A percentile compares a stretch with the other conserved stretches of the same genome.
phyloP scores from a whole-genome alignment of 2,888 invertebrate genomes.

The Agriopis marginaria region DNA sequence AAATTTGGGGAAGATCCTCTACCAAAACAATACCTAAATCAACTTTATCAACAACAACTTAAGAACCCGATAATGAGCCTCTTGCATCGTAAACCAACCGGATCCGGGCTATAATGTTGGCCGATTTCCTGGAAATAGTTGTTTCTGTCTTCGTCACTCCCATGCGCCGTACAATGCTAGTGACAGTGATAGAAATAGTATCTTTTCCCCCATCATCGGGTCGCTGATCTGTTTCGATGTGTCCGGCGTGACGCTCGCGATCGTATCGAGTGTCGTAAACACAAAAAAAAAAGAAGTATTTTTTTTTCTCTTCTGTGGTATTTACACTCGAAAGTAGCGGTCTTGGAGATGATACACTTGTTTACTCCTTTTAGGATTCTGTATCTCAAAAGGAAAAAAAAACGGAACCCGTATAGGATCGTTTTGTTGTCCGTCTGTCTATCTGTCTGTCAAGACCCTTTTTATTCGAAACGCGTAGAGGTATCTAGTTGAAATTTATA shows the following conservation, averaged over 20 bases:
- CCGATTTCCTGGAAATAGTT: no score
- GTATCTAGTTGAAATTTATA: no score
- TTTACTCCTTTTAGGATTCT: neutral
- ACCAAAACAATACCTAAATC: constrained; percentile 9
- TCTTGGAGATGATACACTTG: neutral
- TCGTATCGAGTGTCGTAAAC: constrained; percentile 7
- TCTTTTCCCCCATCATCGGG: neutral
- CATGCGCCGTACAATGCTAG: neutral
- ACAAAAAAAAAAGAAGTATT: no score
- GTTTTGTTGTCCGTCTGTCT: no score
- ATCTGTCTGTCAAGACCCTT: no score
- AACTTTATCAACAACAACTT: constrained; percentile 3
- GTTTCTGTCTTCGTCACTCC: neutral
- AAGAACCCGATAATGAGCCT: neutral
- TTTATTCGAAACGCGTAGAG: no score
- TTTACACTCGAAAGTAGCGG: neutral
- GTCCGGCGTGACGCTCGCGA: neutral
- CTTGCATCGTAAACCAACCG: neutral
- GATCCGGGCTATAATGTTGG: neutral
- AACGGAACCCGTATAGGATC: no score
- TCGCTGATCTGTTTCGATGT: neutral
- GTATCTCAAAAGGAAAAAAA: no score
- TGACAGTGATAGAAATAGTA: neutral
- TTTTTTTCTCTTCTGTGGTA: no score
- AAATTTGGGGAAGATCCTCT: neutral